Evolutionary conservation across 2,797 vertebrate genomes (phyloP), one percentile per base, ranked within the genome.

Genomic region (Rhinichthys osculus): DNA sequence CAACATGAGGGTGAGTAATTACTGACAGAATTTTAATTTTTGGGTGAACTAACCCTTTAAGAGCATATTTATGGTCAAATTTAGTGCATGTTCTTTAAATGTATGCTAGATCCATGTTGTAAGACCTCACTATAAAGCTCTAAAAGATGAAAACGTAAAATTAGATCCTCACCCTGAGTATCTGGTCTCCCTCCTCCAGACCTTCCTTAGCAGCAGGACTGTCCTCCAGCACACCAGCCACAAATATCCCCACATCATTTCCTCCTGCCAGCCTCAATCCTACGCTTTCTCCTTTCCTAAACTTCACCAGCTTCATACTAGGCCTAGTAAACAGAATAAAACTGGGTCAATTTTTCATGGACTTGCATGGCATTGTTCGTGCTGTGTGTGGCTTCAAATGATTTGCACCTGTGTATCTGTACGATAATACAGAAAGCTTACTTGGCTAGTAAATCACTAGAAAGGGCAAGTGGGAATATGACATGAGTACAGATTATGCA

Each of bases 231-330:
- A 99, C 98, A 82, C 98, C 98, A 66, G 98, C 98, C 87, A 99
- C 98, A 93, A 99, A 99, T 90, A 99, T 99, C 74, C 98, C 98
- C 85, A 99, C 98, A 67, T 99, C 98, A 73, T 99, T 99, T 80
- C 98, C 98, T 89, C 98, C 98, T 52, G 98, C 98, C 90, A 99
- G 95, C 42, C 98, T 95, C 90, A 99, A 93, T 66, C 98, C 98
- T 84, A 99, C 98, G 10, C 98, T 99, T 74, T 99, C 98, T 89
- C 97, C 98, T 94, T 99, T 99, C 93, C 96, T 97, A 94, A 99
- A 99, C 93, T 99, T 99, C 70, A 99, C 98, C 92, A 99, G 95
- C 93, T 99, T 99, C 98, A 99, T 98, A 94, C 97, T 99, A 23
- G 98, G 98, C 92, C 98, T 99, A 92, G 82, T 90, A 87, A 62